Conservation (phyloP, 2,797 vertebrate species). For the Vireo griseus region DNA sequence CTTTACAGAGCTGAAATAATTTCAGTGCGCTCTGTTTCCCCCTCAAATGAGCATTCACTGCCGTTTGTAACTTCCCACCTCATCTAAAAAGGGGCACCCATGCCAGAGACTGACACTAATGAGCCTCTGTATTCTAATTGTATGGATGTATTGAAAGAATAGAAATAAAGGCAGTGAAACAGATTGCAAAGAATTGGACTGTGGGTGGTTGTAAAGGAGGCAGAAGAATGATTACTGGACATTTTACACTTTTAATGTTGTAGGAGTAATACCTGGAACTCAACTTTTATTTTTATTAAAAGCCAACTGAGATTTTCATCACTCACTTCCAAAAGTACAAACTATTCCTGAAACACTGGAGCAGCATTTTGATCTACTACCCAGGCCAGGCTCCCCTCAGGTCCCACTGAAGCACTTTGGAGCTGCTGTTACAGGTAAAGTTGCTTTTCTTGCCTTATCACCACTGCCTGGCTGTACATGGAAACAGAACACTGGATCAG, state of each 20-base stretch:
- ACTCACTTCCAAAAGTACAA: not conserved
- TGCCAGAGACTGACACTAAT: not conserved
- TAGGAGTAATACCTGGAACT: not conserved
- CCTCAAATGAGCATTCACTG: not conserved
- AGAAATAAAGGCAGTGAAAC: not conserved
- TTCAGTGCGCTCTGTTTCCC: not conserved
- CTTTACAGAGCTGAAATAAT: not conserved
- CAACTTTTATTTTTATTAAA: not conserved
- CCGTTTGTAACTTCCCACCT: not conserved
- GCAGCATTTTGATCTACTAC: not conserved
- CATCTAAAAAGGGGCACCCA: not conserved
- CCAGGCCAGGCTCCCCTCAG: not conserved
- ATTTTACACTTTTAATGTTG: not conserved
- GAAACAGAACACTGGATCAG: not conserved
- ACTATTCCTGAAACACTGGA: not conserved
- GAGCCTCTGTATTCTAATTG: not conserved
- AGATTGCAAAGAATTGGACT: not conserved
- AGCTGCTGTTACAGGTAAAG: not conserved
- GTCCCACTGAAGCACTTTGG: fast-evolving
- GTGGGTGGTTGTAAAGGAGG: not conserved
- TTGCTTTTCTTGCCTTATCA: not conserved
- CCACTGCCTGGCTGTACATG: too few species aligned
- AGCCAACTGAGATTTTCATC: not conserved
- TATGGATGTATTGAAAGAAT: not conserved
- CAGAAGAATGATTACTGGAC: not conserved